Percentiles rank a stretch among this genome's conserved stretches.
Conservation (phyloP, 2,113 vertebrate species). For the Thermophis baileyi region DNA sequence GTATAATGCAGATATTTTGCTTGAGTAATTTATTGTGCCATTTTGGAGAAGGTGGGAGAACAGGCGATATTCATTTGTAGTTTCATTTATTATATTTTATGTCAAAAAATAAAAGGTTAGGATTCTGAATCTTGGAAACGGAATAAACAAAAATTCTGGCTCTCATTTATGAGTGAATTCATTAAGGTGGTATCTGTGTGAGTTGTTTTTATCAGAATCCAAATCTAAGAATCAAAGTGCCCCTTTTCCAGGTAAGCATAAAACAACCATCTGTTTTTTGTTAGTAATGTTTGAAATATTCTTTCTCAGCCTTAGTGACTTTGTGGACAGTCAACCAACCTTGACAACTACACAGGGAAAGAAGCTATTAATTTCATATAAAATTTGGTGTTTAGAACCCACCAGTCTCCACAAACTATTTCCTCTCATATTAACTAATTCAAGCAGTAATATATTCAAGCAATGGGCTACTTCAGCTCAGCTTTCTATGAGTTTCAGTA, state of each 20-base stretch:
- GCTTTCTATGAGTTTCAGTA: background rate
- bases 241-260: background rate
- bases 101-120: background rate
- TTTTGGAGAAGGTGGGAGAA: background rate
- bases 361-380: background rate
- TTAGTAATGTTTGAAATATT: background rate
- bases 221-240: background rate
- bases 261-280: background rate
- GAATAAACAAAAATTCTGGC: background rate
- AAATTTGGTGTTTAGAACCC: background rate
- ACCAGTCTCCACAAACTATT: background rate
- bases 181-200: background rate
- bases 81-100: background rate
- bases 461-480: background rate
- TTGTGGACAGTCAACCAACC: background rate
- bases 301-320: background rate
- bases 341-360: background rate
- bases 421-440: background rate
- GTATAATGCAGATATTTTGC: background rate
- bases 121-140: background rate
- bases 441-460: background rate
- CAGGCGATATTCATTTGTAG: background rate
- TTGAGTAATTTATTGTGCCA: background rate
- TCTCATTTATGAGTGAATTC: background rate
- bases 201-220: background rate